Conservation (phyloP, 2,797 vertebrate genomes). For the Bradypodion pumilum region DNA sequence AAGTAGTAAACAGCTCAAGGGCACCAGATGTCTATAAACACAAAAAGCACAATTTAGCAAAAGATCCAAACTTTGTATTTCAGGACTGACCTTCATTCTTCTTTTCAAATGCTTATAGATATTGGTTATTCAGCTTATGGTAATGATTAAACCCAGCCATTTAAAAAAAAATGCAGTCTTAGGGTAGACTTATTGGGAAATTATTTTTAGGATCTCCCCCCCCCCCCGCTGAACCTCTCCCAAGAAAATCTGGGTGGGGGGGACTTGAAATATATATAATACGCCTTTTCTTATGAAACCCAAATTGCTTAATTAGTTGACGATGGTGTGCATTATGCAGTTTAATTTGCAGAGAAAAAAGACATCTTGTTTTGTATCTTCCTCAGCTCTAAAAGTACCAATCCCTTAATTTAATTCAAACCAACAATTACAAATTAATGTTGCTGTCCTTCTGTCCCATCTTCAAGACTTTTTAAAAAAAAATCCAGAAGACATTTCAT, state of each 20-base stretch:
- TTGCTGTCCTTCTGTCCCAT: neutral
- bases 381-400: conserved; percentile 13
- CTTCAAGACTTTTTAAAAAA: neutral
- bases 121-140: neutral
- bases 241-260: too few species aligned
- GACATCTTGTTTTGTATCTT: conserved; percentile 1
- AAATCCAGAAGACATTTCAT: neutral
- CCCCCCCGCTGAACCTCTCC: neutral
- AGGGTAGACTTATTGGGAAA: neutral
- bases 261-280: neutral
- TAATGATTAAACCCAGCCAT: neutral
- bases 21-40: neutral
- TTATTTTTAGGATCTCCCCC: neutral
- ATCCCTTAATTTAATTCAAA: conserved; percentile 30
- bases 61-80: neutral
- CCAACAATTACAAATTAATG: conserved; percentile 18
- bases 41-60: neutral
- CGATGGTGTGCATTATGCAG: conserved; percentile 19
- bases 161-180: neutral
- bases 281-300: neutral
- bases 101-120: neutral
- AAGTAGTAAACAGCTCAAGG: neutral
- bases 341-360: conserved; percentile 17
- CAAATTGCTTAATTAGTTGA: neutral
- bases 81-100: neutral